Evolutionary conservation across 2,797 vertebrate species (phyloP), one percentile per base, ranked within the genome.

Genomic region (Channa striata): DNA sequence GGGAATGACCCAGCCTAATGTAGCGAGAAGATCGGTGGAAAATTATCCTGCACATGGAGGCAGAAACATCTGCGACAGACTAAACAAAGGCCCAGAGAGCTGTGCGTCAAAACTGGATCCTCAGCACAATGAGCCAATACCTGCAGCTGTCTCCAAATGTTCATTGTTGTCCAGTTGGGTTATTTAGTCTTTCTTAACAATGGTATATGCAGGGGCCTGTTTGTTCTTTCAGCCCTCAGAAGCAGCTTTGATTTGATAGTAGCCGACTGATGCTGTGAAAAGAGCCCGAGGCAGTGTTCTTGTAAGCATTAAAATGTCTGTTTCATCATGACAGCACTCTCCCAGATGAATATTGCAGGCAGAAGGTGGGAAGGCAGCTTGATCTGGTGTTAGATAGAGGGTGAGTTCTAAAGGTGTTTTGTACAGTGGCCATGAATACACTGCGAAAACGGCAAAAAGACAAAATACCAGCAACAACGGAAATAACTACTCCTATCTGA

Each of bases 1-100:
- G 93, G 51, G 93, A 95, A 95, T 95, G 94, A 92, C 93, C 93
- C 80, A 90, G 90, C 94, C 93, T 95, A 95, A 96, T 96, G 95
- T 94, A 93, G 93, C 94, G 93, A 94, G 95, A 91, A 94, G 92
- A 95, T 95, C 95, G 84, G 66, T 23, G 68, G 72, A 59, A 81
- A 81, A 72, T 57, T 74, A 70, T 79, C 70, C 34, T 62, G 50
- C 68, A 77, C 60, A 63, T 37, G 48, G 19, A 67, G 50, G 54
- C 70, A 77, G 67, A 74, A 76, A 67, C 65, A 78, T 85, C 65
- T 72, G 81, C 68, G 59, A 72, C 63, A 62, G 62, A 43, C 74
- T 52, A 57, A 83, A 85, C 82, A 87, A 87, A 76, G 64, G 58
- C 75, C 59, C 58, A 25, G 43, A 59, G 66, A 77, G 61, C 71